Conservation (phyloP, 2,113 vertebrate genomes). For the Casuarius casuarius region DNA sequence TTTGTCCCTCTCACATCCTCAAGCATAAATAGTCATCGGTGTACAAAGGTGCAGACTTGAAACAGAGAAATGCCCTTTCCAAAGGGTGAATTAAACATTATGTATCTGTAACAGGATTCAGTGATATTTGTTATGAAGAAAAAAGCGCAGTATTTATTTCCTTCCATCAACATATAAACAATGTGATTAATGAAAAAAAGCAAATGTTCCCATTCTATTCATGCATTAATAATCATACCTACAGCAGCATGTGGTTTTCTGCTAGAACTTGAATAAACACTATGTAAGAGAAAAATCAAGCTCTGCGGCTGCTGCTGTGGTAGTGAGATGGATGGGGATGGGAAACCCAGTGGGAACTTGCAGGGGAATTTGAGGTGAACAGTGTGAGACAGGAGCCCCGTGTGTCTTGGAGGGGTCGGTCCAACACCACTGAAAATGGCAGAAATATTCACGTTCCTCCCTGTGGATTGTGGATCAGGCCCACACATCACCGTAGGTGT, state of each 20-base stretch:
- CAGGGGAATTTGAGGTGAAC: neutral
- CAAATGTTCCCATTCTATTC: neutral
- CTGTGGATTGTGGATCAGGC: accelerated
- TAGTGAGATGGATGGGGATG: accelerated
- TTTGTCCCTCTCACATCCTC: neutral
- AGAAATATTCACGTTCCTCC: neutral
- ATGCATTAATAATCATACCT: neutral
- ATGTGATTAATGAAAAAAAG: slow-evolving; percentile 13
- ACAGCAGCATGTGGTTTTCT: neutral
- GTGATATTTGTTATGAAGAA: neutral
- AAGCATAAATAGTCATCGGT: neutral
- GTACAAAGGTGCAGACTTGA: slow-evolving; percentile 4
- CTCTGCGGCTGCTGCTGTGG: accelerated
- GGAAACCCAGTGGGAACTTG: neutral
- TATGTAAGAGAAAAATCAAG: neutral
- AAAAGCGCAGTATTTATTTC: neutral
- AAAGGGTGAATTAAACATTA: neutral
- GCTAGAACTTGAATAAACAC: neutral
- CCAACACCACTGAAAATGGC: neutral
- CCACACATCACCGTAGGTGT: accelerated
- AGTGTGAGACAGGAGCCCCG: neutral
- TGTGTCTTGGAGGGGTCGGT: neutral
- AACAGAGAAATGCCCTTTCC: slow-evolving; percentile 1
- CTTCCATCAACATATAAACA: neutral
- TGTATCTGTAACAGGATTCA: neutral